Evolutionary conservation across 1,140 invertebrate species (phyloP).

Genomic region (Daktulosphaira vitifoliae): DNA sequence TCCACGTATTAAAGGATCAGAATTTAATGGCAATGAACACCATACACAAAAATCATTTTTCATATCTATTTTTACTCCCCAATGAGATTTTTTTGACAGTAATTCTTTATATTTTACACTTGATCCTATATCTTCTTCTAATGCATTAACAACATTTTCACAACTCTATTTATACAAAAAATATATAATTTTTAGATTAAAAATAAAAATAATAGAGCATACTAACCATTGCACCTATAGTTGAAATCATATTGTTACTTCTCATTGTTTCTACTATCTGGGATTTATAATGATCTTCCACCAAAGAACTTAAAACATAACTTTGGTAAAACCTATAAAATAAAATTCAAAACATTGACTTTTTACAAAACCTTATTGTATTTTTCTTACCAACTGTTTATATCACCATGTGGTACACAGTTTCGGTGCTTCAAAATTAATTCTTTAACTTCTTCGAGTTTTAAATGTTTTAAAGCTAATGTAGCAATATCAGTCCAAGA

Average conservation of each 20-base stretch:
- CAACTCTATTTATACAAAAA: background rate
- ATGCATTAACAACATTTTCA: background rate
- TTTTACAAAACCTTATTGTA: too few relatives aligned
- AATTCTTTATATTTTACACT: background rate
- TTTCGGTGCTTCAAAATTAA: constrained; percentile 42
- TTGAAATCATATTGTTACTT: constrained; percentile 11
- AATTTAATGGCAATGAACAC: constrained; percentile 37
- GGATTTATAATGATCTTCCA: background rate
- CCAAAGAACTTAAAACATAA: constrained; percentile 4
- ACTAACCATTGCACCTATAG: background rate
- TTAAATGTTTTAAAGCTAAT: constrained; percentile 42
- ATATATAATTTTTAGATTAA: too few relatives aligned
- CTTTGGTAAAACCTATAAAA: constrained; percentile 26
- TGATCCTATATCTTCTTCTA: background rate
- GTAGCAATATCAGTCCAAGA: constrained; percentile 42
- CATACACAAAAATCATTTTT: constrained; percentile 36
- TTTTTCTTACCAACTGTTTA: constrained; percentile 29
- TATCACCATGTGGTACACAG: constrained; percentile 39
- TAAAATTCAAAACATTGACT: background rate
- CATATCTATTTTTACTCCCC: constrained; percentile 38
- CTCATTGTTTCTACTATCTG: background rate
- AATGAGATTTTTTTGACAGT: constrained; percentile 34
- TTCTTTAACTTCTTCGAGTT: constrained; percentile 39
- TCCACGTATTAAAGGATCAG: constrained; percentile 34
- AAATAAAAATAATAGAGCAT: too few relatives aligned